These are phyloP conservation scores for Piprites chloris DNA, from an alignment of 2,113 vertebrate species.

Conservation along the genomic window DNA sequence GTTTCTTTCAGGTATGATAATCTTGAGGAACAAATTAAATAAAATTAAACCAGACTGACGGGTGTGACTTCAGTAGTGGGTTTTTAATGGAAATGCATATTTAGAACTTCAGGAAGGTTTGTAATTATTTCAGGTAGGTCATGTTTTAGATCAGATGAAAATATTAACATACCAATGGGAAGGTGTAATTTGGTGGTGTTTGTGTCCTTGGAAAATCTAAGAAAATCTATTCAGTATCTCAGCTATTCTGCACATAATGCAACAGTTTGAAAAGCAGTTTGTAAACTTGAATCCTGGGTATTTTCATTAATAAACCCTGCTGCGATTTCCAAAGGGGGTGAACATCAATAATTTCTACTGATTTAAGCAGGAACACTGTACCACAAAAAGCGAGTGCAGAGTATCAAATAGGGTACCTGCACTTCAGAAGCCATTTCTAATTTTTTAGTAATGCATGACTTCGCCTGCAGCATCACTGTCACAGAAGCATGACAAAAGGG, in stretches of 20 bases:
- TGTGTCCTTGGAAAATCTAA: not conserved
- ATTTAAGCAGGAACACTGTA: not conserved
- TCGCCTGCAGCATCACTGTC: not conserved
- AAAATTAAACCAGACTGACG: conserved; percentile 30
- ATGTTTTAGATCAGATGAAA: not conserved
- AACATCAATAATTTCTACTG: not conserved
- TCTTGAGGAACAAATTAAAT: conserved; percentile 28
- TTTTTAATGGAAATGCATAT: not conserved
- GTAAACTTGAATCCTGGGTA: not conserved
- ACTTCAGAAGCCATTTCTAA: not conserved
- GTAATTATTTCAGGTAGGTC: conserved; percentile 8
- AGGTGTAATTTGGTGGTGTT: not conserved
- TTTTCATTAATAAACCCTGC: not conserved
- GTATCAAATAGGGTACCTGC: not conserved
- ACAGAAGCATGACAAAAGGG: not conserved
- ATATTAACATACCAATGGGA: not conserved
- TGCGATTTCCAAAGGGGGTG: not conserved
- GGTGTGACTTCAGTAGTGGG: not conserved
- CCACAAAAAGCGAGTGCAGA: not conserved
- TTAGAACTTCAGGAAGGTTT: not conserved
- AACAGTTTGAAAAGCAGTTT: not conserved
- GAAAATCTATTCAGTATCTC: not conserved
- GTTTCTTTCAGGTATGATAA: conserved; percentile 2
- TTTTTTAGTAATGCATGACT: not conserved
- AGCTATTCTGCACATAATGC: not conserved